Evolutionary conservation across 2,113 vertebrate species (phyloP), one percentile per base, ranked within the genome.

Genomic region (Silurus meridionalis): DNA sequence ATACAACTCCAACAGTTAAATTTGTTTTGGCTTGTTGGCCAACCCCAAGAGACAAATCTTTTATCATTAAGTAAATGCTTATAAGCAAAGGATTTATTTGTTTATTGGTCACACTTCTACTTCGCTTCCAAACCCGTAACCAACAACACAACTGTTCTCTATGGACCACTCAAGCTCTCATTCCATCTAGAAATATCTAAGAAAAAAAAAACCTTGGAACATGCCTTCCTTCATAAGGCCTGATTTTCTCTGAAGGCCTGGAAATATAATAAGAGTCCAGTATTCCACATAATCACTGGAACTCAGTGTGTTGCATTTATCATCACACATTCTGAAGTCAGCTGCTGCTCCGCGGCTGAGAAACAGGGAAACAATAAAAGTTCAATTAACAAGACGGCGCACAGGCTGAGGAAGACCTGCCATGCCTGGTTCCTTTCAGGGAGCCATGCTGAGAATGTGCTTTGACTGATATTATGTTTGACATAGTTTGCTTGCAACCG

Each of bases 331-430:
- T 86, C 53, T 64, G 46, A 58, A 84, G 61, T 82, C 82, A 84
- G 77, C 80, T 52, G 82, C 78, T 48, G 64, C 89, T 80, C 58
- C 23, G 21, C 46, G 55, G 55, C 86, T 61, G 83, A 83, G 74
- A 81, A 82, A 88, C 85, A 52, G 71, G 50, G 74, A 89, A 83
- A 88, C 89, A 91, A 90, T 90, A 92, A 89, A 90, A 85, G 89
- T 89, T 88, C 87, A 91, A 92, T 92, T 92, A 92, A 89, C 88
- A 89, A 84, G 81, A 87, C 60, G 72, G 83, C 87, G 71, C 71
- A 55, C 69, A 88, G 87, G 61, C 87, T 89, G 87, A 89, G 55
- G 74, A 79, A 89, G 85, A 86, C 66, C 86, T 87, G 87, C 84
- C 85, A 87, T 85, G 58, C 72, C 80, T 74, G 77, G 67, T 80